A percentile compares a stretch with the other conserved stretches of the same genome.
Conservation (phyloP, 2,888 invertebrate genomes). For the Eutolmus rufibarbis region DNA sequence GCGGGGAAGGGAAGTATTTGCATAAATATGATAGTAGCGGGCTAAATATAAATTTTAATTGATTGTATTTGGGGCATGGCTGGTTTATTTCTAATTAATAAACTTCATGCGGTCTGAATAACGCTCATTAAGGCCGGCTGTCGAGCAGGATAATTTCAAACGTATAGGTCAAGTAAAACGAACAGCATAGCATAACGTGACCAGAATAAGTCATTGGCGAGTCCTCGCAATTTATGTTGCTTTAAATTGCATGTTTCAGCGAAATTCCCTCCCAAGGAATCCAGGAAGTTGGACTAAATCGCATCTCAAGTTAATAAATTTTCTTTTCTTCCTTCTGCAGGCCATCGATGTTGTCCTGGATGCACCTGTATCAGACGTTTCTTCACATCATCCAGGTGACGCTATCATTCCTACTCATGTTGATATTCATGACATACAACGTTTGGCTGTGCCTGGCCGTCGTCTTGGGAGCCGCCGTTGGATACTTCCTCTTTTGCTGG, state of each 20-base stretch:
- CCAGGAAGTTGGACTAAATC: neutral
- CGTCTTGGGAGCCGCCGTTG: conserved; percentile 85
- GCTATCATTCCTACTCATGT: conserved; percentile 91
- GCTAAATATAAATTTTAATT: neutral
- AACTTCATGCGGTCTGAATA: neutral
- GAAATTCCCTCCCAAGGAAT: neutral
- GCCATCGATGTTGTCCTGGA: conserved; percentile 81
- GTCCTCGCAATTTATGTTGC: neutral
- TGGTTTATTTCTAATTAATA: neutral
- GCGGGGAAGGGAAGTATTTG: neutral
- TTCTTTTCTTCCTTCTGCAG: conserved; percentile 64
- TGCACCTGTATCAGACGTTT: conserved; percentile 85
- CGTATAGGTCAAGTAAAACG: neutral
- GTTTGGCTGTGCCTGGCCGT: conserved; percentile 91
- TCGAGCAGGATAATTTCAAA: neutral
- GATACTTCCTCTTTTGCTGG: conserved; percentile 96
- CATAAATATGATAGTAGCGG: neutral
- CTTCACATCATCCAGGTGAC: conserved; percentile 90
- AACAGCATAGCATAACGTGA: neutral
- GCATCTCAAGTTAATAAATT: neutral
- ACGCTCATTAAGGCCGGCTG: neutral
- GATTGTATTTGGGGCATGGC: neutral
- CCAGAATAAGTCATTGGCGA: neutral
- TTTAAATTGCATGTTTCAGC: neutral
- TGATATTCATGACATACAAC: conserved; percentile 98